Base-by-base conservation (phyloP, 2,888 invertebrate species). In the Schizotus pectinicornis region DNA sequence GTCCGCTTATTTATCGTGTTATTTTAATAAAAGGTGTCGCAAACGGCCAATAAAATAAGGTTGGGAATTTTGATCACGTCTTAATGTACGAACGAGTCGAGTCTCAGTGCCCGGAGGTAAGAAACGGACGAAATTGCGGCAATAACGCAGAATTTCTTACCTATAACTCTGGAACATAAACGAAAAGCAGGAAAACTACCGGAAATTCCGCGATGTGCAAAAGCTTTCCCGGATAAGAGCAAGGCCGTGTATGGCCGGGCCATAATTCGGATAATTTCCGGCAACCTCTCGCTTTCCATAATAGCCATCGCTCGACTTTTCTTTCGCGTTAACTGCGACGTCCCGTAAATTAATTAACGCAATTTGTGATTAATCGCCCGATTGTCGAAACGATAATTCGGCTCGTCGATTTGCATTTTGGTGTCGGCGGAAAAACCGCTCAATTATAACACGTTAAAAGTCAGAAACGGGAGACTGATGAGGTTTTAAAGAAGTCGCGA, bases 61-160 rank as follows among this genome's bases (percentile, higher is more conserved):
- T 38, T 38, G 45, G 38, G 37, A 53, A 53, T 53, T 46, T 53
- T 53, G 53, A 53, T 53, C 46, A 53, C 53, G 46, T 53, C 53
- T 53, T 53, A 53, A 53, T 53, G 45, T 46, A 33, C 45, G 46
- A 46, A 53, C 22, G 22, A 22, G 3, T 22, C 5, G 22, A 22
- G 22, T 22, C 22, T 22, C 22, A 22, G 22, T 5, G 22, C 22
- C 22, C 22, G 54, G 58, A 58, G 56, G 55, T 58, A 58, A 58
- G 54, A 48, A 58, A 58, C 58, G 42, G 46, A 55, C 46, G 56
- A 43, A 61, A 61, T 58, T 58, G 61, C 54, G 36, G 61, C 61
- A 58, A 58, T 61, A 61, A 61, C 61, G 51, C 51, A 34, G 55
- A 58, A 45, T 50, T 50, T 49, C 61, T 48, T 58, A 48, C 56